Conservation (phyloP, 2,113 vertebrate genomes). For the Neodontobutis hainanensis region DNA sequence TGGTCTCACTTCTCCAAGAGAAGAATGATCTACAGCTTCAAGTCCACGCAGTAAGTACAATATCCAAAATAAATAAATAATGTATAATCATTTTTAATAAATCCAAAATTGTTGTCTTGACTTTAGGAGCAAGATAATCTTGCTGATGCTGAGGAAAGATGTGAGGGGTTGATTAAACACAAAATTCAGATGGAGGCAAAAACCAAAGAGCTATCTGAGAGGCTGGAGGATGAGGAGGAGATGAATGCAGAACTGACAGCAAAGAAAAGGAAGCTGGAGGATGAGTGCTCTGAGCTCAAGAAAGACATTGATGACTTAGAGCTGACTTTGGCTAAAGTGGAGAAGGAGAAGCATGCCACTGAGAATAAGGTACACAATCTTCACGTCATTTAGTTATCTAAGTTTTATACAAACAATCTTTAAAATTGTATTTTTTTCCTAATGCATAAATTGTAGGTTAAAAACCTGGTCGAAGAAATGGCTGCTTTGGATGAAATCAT, state of each 20-base stretch:
- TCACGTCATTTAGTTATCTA: neutral
- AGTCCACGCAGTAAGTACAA: slow-evolving; percentile 81
- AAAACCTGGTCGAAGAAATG: slow-evolving; percentile 91
- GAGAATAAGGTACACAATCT: slow-evolving; percentile 83
- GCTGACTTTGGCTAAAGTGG: slow-evolving; percentile 74
- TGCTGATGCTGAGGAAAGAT: slow-evolving; percentile 83
- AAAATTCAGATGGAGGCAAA: slow-evolving; percentile 88
- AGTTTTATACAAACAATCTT: too few relatives aligned
- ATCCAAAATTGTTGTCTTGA: slow-evolving; percentile 4
- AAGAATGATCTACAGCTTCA: slow-evolving; percentile 92
- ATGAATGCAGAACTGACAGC: slow-evolving; percentile 84
- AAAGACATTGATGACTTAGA: slow-evolving; percentile 62
- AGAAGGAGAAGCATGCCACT: slow-evolving; percentile 87
- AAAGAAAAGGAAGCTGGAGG: slow-evolving; percentile 87
- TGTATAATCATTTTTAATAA: slow-evolving; percentile 1
- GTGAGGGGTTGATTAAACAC: slow-evolving; percentile 85
- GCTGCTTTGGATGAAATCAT: slow-evolving; percentile 88
- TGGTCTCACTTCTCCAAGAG: slow-evolving; percentile 91
- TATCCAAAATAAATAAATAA: neutral
- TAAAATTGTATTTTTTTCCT: too few relatives aligned
- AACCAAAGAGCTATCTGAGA: slow-evolving; percentile 81
- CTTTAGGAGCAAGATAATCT: slow-evolving; percentile 89
- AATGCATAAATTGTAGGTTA: slow-evolving; percentile 76
- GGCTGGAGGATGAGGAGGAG: slow-evolving; percentile 85
- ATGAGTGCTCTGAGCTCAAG: slow-evolving; percentile 64